Evolutionary conservation across 1,140 invertebrate species (phyloP), one percentile per base, ranked within the genome.

Genomic region (Saccostrea echinata): DNA sequence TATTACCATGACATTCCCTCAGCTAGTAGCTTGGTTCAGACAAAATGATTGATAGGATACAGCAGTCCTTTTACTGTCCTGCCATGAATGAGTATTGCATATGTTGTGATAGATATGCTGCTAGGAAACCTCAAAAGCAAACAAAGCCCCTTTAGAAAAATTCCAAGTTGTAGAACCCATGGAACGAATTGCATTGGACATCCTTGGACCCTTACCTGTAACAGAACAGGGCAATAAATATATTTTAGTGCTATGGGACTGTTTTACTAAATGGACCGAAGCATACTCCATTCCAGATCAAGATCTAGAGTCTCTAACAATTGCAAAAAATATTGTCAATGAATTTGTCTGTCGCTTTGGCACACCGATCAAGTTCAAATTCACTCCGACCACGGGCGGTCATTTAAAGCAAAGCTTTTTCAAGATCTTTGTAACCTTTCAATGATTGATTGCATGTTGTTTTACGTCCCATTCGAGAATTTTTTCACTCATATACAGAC

Each of bases 261-360:
- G n/a, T n/a, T n/a, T n/a, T 64, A 52, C 84, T 27, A 86, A 88
- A 84, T 88, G 71, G 88, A 57, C 68, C 16, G 84, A 89, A 51
- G 43, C 27, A 3, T 68, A 33, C 21, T 30, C 88, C 9, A 24
- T 85, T 2, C 88, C 88, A 61, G 68, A 87, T 53, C 83, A 87
- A 55, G 92, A 86, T 94, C 94, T n/a, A n/a, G 81, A 83, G 64
- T 86, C 84, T n/a, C 43, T 52, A 35, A 76, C 55, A 27, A 27
- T 43, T 13, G 84, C 84, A 12, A 71, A 27, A 13, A 24, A 24
- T 24, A 27, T 90, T 24, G 24, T 86, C 4, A 82, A 84, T 84
- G 52, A 90, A 76, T 68, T 88, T 21, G 64, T 88, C 27, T 64
- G 16, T 18, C 1, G 43, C n/a, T 84, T 88, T 53, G 82, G 86